Evolutionary conservation across 2,113 vertebrate species (phyloP).

Genomic region (Pycnonotus jocosus): DNA sequence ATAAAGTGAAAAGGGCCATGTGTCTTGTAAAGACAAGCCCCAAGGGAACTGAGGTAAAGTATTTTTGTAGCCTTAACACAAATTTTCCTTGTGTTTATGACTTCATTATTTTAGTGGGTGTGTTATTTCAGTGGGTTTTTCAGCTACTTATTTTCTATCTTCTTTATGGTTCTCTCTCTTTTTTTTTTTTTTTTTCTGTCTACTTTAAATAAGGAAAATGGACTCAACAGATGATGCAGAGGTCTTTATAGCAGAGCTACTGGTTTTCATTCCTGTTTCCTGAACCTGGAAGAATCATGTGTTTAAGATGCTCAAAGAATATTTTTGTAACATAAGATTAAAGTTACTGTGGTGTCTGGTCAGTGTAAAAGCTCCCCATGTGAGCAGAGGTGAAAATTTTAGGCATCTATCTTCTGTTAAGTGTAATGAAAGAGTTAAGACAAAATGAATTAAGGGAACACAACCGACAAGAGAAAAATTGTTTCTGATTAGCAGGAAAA

Average conservation of each 20-base stretch:
- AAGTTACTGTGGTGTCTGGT: neutral
- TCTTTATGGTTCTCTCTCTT: neutral
- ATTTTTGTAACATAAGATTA: neutral
- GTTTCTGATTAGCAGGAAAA: conserved; percentile 39
- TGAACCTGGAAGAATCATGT: neutral
- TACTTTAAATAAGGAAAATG: conserved; percentile 44
- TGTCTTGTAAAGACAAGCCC: conserved; percentile 61
- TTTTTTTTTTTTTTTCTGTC: neutral
- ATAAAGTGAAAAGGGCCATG: conserved; percentile 49
- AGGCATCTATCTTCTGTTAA: neutral
- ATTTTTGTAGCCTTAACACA: conserved; percentile 65
- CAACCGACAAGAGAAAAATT: neutral
- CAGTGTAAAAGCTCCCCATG: neutral
- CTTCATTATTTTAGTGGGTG: conserved; percentile 58
- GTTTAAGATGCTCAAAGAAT: neutral
- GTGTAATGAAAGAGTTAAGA: conserved; percentile 2
- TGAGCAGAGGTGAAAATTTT: neutral
- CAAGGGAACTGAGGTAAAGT: conserved; percentile 60
- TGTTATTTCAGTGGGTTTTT: conserved; percentile 58
- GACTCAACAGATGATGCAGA: conserved; percentile 43
- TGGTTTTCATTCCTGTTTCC: conserved; percentile 23
- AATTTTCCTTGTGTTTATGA: conserved; percentile 64
- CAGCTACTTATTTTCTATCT: conserved; percentile 66
- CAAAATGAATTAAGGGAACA: neutral
- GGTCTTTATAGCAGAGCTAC: conserved; percentile 28